These are phyloP conservation scores for Pachyseris speciosa DNA, from an alignment of 64 coral and sea anemone genomes.

Conservation along the genomic window DNA sequence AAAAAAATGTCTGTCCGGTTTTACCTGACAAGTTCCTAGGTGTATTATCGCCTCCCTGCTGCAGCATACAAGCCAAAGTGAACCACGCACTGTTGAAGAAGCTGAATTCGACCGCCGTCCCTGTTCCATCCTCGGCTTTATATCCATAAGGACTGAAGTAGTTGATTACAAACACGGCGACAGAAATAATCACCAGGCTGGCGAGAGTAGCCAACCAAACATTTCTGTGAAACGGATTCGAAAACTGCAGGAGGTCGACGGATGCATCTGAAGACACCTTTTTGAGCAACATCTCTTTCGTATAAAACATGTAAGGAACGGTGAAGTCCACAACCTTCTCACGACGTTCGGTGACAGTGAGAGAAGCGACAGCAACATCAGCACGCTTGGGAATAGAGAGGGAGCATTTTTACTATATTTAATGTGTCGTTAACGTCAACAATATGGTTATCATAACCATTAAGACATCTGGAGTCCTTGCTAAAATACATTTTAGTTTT, in stretches of 20 bases:
- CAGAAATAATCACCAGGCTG: conserved; percentile 31
- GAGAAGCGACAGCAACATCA: conserved; percentile 57
- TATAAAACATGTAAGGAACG: conserved; percentile 71
- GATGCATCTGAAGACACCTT: not conserved
- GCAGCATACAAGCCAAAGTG: conserved; percentile 70
- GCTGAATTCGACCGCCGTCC: conserved; percentile 66
- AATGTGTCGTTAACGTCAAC: no score
- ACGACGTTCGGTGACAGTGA: conserved; percentile 44
- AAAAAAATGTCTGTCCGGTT: not conserved
- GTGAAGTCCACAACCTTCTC: conserved; percentile 59
- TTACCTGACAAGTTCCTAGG: conserved; percentile 65
- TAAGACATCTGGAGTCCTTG: no score
- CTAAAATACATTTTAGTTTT: no score
- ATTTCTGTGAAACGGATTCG: conserved; percentile 57
- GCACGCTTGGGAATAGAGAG: conserved; percentile 50
- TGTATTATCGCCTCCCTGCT: conserved; percentile 71
- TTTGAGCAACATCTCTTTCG: conserved; percentile 65
- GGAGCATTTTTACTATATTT: no score
- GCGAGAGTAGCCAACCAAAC: conserved; percentile 53
- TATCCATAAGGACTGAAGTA: conserved; percentile 81
- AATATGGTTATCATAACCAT: not conserved
- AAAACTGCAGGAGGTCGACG: conserved; percentile 47
- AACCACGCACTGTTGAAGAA: conserved; percentile 80
- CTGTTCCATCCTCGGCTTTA: conserved; percentile 45
- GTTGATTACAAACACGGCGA: conserved; percentile 58